Evolutionary conservation across 1,140 invertebrate genomes (phyloP).

Genomic region (Conus ventricosus): DNA sequence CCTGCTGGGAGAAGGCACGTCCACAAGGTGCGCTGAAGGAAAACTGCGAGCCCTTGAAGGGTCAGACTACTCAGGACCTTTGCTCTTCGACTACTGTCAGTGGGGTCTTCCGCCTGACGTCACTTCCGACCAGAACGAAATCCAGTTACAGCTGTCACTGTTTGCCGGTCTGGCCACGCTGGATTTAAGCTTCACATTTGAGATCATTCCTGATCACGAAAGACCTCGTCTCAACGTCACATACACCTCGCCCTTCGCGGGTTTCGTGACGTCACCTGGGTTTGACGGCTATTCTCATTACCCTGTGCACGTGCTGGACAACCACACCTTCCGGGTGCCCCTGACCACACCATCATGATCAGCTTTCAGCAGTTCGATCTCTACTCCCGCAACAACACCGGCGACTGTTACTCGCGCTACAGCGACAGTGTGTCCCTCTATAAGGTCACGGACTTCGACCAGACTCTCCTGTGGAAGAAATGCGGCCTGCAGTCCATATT

Average conservation of each 20-base stretch:
- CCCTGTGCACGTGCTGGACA: slow-evolving; percentile 32
- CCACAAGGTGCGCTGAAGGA: slow-evolving; percentile 19
- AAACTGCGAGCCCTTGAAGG: slow-evolving; percentile 17
- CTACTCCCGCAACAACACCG: slow-evolving; percentile 23
- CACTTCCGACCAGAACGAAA: slow-evolving; percentile 31
- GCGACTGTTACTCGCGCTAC: background rate
- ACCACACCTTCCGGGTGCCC: slow-evolving; percentile 26
- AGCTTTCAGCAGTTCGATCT: slow-evolving; percentile 39
- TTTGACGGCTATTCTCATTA: slow-evolving; percentile 33
- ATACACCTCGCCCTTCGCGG: slow-evolving; percentile 6
- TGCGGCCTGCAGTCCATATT: slow-evolving; percentile 36
- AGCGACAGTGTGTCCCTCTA: slow-evolving; percentile 27
- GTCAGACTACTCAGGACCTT: background rate
- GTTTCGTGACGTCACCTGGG: slow-evolving; percentile 21
- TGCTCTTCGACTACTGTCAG: slow-evolving; percentile 31
- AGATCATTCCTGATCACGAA: slow-evolving; percentile 30
- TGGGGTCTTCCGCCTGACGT: slow-evolving; percentile 34
- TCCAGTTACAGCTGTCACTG: slow-evolving; percentile 24
- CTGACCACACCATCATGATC: slow-evolving; percentile 30
- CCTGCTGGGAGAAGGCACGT: slow-evolving; percentile 3
- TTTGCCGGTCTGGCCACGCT: slow-evolving; percentile 26
- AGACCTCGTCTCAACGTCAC: slow-evolving; percentile 16
- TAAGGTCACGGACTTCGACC: background rate
- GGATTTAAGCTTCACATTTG: background rate
- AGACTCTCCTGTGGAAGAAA: slow-evolving; percentile 8